Base-by-base conservation (phyloP, 2,113 vertebrate genomes). In the Grus americana region DNA sequence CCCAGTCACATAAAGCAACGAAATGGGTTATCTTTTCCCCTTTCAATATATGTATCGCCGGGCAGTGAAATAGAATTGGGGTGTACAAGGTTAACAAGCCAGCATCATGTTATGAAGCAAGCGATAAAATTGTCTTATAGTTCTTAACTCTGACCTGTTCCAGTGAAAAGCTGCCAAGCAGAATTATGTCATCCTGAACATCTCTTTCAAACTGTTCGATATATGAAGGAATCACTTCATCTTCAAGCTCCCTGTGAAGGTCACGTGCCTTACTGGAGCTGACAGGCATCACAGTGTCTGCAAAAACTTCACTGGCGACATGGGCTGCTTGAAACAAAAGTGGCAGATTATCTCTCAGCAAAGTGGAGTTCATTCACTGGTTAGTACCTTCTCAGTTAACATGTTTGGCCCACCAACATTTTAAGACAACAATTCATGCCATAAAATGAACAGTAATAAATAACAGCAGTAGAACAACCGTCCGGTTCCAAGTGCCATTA, bases 111-210 rank as follows among this genome's bases (percentile, higher is more conserved):
- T 97, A 96, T 97, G 98, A 98, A 98, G 97, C 96, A 97, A 97
- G 96, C 76, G 87, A 97, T 97, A 95, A 98, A 97, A 98, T 98
- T 97, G 97, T 97, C 97, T 98, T 97, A 97, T 70, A 97, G 97
- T 96, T 98, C 98, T 98, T 98, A 95, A 94, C 36, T 91, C 98
- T 99, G 97, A 99, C 99, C 99, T 99, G 98, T 98, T 99, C 98
- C 97, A 98, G 95, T 94, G 98, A 98, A 98, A 98, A 97, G 95
- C 98, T 98, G 98, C 98, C 98, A 97, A 99, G 98, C 96, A 98
- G 98, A 97, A 99, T 98, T 98, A 98, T 98, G 94, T 99, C 98
- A 98, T 98, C 97, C 95, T 96, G 98, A 98, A 98, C 98, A 46
- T 96, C 97, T 95, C 98, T 98, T 97, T 98, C 98, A 90, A 98